Percentiles rank a stretch among this genome's conserved stretches.
phyloP scores from a whole-genome alignment of 2,888 invertebrate genomes.

The Rapana venosa region DNA sequence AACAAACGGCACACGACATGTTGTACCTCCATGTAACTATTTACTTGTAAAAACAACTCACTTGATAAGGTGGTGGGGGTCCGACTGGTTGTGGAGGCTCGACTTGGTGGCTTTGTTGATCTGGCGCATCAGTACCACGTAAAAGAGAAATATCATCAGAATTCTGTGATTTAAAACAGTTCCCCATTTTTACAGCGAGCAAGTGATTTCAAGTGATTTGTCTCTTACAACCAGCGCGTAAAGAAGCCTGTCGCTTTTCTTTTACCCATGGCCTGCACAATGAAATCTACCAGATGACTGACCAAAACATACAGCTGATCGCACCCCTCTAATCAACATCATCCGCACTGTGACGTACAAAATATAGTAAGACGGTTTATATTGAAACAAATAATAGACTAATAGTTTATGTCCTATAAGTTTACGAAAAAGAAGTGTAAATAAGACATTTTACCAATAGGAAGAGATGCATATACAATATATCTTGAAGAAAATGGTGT shows the following conservation, averaged over 20 bases:
- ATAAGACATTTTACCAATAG: background rate
- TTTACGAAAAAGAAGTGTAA: background rate
- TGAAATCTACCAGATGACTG: conserved; percentile 47
- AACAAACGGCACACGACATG: too few relatives aligned
- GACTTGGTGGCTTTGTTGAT: conserved; percentile 55
- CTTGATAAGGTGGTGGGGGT: conserved; percentile 78
- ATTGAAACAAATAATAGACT: background rate
- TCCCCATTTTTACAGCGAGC: conserved; percentile 69
- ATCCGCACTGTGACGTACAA: conserved; percentile 38
- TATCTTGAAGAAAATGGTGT: background rate
- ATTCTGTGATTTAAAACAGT: conserved; percentile 78
- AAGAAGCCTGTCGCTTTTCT: conserved; percentile 3
- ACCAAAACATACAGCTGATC: conserved; percentile 57
- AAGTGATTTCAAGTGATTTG: conserved; percentile 5
- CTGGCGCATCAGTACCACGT: conserved; percentile 74
- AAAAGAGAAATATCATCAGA: conserved; percentile 79
- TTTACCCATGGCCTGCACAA: conserved; percentile 33
- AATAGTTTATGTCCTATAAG: background rate
- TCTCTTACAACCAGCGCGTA: conserved; percentile 26
- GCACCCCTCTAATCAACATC: conserved; percentile 29
- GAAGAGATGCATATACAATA: background rate
- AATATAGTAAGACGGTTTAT: conserved; percentile 23
- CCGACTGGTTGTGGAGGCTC: conserved; percentile 65
- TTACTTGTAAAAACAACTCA: conserved; percentile 20
- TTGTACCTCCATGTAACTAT: too few relatives aligned